Evolutionary conservation across 2,888 invertebrate genomes (phyloP).

Genomic region (Ornithoptera alexandrae): DNA sequence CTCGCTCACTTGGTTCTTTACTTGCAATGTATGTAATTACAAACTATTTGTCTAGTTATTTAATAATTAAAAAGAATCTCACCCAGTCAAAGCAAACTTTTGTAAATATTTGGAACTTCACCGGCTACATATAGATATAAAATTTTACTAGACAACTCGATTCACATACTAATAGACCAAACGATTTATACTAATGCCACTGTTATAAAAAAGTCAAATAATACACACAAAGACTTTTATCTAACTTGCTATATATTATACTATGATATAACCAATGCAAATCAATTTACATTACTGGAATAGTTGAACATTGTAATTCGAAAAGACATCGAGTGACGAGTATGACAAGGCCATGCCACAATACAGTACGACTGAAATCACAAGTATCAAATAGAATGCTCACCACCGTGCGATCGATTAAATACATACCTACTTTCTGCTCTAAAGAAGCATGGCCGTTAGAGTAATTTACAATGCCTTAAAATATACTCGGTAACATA

Average conservation of each 20-base stretch:
- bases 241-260: constrained; percentile 50
- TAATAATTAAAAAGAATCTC: neutral
- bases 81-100: neutral
- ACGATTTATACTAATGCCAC: neutral
- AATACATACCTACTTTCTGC: constrained; percentile 47
- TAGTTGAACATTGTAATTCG: constrained; percentile 43
- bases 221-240: constrained; percentile 48
- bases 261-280: constrained; percentile 55
- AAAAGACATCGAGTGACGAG: constrained; percentile 46
- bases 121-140: neutral
- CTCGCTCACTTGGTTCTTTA: no score
- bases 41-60: neutral
- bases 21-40: no score
- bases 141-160: neutral
- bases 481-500: constrained; percentile 57
- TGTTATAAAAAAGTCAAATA: constrained; percentile 38
- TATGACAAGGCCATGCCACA: constrained; percentile 57
- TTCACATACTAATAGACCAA: neutral
- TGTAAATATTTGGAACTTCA: neutral
- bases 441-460: constrained; percentile 65
- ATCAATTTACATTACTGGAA: constrained; percentile 49
- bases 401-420: constrained; percentile 44
- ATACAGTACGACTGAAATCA: constrained; percentile 50
- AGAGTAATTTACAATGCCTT: constrained; percentile 55
- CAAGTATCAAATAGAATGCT: constrained; percentile 39